Evolutionary conservation across 2,888 invertebrate genomes (phyloP).

Genomic region (Sarcophaga rosellei): DNA sequence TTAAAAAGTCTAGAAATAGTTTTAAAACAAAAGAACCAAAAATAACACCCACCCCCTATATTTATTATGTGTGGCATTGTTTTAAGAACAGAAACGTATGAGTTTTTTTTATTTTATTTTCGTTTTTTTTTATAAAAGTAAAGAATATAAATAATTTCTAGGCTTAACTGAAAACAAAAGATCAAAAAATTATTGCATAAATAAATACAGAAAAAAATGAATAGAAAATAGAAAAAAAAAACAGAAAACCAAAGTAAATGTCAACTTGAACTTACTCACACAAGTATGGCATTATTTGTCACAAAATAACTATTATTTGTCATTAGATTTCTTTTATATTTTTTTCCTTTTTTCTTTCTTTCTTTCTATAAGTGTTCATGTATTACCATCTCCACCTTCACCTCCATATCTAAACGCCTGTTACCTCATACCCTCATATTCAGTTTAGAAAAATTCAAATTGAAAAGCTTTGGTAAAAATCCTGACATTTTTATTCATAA

Average conservation of each 20-base stretch:
- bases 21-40: slow-evolving; percentile 36
- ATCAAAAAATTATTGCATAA: slow-evolving; percentile 5
- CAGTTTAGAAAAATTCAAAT: neutral
- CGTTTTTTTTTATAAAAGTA: no score
- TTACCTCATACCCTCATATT: neutral
- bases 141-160: slow-evolving; percentile 27
- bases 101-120: no score
- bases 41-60: slow-evolving; percentile 11
- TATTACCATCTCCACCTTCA: neutral
- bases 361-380: neutral
- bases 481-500: slow-evolving; percentile 37
- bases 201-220: neutral
- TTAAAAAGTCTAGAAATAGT: slow-evolving; percentile 44
- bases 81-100: neutral
- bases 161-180: slow-evolving; percentile 12
- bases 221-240: slow-evolving; percentile 5
- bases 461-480: neutral
- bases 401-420: neutral
- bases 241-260: slow-evolving; percentile 53
- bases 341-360: neutral
- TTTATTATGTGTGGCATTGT: neutral
- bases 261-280: slow-evolving; percentile 50
- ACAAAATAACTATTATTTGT: slow-evolving; percentile 54
- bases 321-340: slow-evolving; percentile 27
- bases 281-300: slow-evolving; percentile 25